Evolutionary conservation across 2,797 vertebrate species (phyloP).

Genomic region (Kryptopterus vitreolus): DNA sequence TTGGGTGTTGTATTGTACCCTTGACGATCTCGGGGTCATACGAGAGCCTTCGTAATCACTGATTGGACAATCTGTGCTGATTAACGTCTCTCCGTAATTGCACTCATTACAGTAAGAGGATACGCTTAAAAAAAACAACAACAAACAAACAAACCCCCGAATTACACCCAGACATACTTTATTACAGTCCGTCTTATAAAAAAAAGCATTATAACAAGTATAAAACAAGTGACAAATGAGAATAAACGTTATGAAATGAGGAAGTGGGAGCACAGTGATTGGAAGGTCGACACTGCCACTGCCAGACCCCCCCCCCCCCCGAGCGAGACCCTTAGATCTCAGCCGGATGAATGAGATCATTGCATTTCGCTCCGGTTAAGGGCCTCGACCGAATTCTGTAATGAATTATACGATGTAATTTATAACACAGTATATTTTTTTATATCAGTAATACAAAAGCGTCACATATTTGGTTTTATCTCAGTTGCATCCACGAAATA

Average conservation of each 20-base stretch:
- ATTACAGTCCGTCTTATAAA: background rate
- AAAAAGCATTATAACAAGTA: background rate
- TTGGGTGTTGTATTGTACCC: slow-evolving; percentile 23
- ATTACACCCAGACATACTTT: background rate
- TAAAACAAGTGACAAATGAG: background rate
- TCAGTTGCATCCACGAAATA: too few species aligned
- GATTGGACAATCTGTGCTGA: slow-evolving; percentile 46
- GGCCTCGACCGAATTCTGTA: too few species aligned
- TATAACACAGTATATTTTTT: background rate
- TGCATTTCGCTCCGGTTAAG: too few species aligned
- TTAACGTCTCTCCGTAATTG: slow-evolving; percentile 47
- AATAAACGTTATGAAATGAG: background rate
- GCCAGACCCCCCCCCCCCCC: too few species aligned
- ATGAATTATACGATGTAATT: background rate
- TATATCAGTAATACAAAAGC: background rate
- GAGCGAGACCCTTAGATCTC: too few species aligned
- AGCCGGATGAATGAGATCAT: too few species aligned
- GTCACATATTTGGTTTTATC: background rate
- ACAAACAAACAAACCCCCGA: background rate
- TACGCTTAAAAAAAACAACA: too few species aligned
- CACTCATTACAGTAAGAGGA: slow-evolving; percentile 12
- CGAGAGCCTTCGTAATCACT: slow-evolving; percentile 46
- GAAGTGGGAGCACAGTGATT: too few species aligned
- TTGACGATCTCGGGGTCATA: slow-evolving; percentile 31
- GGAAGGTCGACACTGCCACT: too few species aligned